Percentiles rank a stretch among this genome's conserved stretches.
Conservation (phyloP, 2,113 vertebrate genomes). For the Gulo gulo region DNA sequence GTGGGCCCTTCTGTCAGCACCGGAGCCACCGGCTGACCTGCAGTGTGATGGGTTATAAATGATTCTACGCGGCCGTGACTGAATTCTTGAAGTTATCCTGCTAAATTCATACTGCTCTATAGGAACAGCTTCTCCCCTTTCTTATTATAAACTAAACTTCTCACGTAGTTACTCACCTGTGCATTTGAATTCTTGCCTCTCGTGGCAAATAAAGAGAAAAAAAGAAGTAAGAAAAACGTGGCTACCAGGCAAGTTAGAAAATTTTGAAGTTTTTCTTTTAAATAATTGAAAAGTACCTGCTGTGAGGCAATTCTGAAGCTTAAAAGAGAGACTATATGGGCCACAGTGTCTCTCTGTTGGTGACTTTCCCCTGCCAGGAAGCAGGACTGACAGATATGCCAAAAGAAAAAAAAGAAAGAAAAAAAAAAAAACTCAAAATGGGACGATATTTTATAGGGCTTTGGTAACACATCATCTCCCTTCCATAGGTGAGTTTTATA, state of each 20-base stretch:
- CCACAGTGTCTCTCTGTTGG: not conserved
- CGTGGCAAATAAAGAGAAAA: constrained; percentile 2
- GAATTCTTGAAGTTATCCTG: not conserved
- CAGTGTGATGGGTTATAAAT: not conserved
- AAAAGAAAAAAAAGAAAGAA: no score
- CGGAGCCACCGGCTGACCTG: not conserved
- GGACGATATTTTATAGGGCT: not conserved
- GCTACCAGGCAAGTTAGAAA: not conserved
- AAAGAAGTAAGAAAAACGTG: not conserved
- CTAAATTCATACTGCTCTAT: not conserved
- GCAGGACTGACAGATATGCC: not conserved
- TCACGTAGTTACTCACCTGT: not conserved
- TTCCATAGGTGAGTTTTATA: not conserved
- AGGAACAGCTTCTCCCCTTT: not conserved
- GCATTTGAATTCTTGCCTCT: not conserved
- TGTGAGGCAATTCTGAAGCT: not conserved
- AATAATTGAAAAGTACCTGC: not conserved
- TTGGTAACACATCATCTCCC: not conserved
- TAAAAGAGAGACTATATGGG: not conserved
- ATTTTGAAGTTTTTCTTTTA: constrained; percentile 12
- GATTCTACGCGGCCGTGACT: not conserved
- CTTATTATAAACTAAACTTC: not conserved
- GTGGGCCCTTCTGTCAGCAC: not conserved
- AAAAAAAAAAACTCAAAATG: not conserved
- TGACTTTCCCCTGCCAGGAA: not conserved